Conservation (phyloP, 2,797 vertebrate genomes). For the Tympanoctomys barrerae region DNA sequence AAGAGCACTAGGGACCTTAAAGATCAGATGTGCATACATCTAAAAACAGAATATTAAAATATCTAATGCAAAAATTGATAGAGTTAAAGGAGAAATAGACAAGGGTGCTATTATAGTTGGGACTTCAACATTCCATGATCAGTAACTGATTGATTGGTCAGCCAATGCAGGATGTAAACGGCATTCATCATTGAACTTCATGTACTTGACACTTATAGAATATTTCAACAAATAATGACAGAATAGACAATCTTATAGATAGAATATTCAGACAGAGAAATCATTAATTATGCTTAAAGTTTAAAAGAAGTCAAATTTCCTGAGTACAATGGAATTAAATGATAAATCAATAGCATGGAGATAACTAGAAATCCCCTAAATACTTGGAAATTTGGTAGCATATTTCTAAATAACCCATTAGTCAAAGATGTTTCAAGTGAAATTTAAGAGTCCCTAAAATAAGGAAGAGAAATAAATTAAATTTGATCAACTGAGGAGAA, state of each 20-base stretch:
- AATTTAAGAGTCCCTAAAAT: constrained; percentile 1
- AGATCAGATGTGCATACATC: neutral
- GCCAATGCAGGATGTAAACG: neutral
- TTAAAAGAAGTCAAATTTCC: constrained; percentile 24
- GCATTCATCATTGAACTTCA: neutral
- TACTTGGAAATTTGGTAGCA: constrained; percentile 39
- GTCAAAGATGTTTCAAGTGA: neutral
- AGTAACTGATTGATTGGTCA: neutral
- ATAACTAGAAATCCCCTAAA: neutral
- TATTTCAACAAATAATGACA: neutral
- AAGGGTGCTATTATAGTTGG: neutral
- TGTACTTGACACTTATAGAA: neutral
- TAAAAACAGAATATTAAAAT: neutral
- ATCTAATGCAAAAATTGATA: neutral
- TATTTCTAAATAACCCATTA: constrained; percentile 3
- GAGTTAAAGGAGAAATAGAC: neutral
- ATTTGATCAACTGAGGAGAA: neutral
- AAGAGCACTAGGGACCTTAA: neutral
- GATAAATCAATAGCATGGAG: neutral
- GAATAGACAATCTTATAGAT: neutral
- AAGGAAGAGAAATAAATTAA: constrained; percentile 40
- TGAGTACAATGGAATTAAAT: neutral
- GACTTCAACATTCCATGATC: neutral
- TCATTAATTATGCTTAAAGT: neutral
- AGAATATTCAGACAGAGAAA: neutral